These are phyloP conservation scores for Cromileptes altivelis DNA, from an alignment of 2,113 vertebrate genomes.

Conservation along the genomic window DNA sequence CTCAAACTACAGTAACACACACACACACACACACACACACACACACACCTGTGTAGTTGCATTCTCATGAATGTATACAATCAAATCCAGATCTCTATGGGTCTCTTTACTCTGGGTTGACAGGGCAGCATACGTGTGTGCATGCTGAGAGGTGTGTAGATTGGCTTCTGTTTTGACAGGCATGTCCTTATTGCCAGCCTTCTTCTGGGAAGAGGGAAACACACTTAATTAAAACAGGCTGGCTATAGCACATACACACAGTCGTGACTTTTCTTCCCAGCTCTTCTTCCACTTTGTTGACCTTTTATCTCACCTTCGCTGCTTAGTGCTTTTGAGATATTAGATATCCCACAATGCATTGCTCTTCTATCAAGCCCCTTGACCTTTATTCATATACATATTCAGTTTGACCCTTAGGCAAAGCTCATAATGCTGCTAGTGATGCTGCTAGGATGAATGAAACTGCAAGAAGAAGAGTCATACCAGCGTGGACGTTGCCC, in stretches of 20 bases:
- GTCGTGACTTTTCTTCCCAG: constrained; percentile 7
- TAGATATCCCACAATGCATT: background rate
- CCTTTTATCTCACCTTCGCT: background rate
- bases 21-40: background rate
- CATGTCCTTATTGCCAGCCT: constrained; percentile 72
- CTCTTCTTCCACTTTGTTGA: background rate
- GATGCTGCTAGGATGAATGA: no score
- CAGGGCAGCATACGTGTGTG: constrained; percentile 15
- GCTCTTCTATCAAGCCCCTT: background rate
- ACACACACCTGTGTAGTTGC: background rate
- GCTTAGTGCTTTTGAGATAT: background rate
- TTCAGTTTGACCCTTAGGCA: no score
- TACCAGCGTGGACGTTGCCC: no score
- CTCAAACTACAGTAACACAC: background rate
- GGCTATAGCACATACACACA: constrained; percentile 16
- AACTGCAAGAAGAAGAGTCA: no score
- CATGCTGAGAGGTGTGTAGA: constrained; percentile 53
- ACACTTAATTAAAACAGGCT: constrained; percentile 56
- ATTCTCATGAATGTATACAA: constrained; percentile 26
- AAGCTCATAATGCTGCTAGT: no score
- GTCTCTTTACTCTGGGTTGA: constrained; percentile 32
- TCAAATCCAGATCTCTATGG: constrained; percentile 32
- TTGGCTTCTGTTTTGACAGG: constrained; percentile 78
- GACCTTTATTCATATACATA: no score
- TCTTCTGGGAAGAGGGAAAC: constrained; percentile 53